Evolutionary conservation across 2,888 invertebrate species (phyloP).

Genomic region (Colletes collaris): DNA sequence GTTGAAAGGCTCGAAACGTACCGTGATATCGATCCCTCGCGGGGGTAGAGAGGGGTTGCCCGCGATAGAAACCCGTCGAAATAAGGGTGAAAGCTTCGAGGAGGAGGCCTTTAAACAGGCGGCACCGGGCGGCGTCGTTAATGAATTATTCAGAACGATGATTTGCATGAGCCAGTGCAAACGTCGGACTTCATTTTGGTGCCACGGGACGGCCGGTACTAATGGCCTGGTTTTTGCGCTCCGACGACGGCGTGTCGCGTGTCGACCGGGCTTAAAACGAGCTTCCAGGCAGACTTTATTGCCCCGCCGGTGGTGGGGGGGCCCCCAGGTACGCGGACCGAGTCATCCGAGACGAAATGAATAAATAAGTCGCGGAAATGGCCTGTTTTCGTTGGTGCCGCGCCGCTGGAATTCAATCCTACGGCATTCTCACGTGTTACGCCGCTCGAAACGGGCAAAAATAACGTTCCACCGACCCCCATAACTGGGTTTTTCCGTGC

Average conservation of each 20-base stretch:
- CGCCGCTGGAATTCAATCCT: constrained; percentile 10
- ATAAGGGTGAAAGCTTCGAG: constrained; percentile 30
- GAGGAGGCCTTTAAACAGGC: constrained; percentile 10
- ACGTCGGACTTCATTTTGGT: constrained; percentile 67
- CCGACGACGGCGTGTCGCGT: constrained; percentile 35
- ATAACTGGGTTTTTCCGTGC: too few relatives aligned
- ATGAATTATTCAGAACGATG: constrained; percentile 70
- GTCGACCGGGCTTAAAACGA: constrained; percentile 42
- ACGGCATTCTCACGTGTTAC: too few relatives aligned
- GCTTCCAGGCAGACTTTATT: constrained; percentile 41
- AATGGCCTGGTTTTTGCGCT: constrained; percentile 59
- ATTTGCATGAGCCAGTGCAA: constrained; percentile 69
- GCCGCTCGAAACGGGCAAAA: too few relatives aligned
- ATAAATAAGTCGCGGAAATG: constrained; percentile 55
- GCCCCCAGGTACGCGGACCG: constrained; percentile 4
- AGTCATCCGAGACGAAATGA: constrained; percentile 49
- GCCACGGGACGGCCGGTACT: constrained; percentile 45
- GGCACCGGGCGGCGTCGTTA: constrained; percentile 40
- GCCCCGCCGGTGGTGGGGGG: constrained; percentile 6
- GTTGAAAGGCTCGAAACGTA: neutral
- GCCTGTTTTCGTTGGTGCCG: constrained; percentile 1
- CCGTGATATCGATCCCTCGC: constrained; percentile 22
- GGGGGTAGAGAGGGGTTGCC: neutral
- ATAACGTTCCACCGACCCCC: too few relatives aligned
- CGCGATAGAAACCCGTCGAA: constrained; percentile 11